Evolutionary conservation across 2,797 vertebrate genomes (phyloP).

Genomic region (Parotocinclus haroldoi): DNA sequence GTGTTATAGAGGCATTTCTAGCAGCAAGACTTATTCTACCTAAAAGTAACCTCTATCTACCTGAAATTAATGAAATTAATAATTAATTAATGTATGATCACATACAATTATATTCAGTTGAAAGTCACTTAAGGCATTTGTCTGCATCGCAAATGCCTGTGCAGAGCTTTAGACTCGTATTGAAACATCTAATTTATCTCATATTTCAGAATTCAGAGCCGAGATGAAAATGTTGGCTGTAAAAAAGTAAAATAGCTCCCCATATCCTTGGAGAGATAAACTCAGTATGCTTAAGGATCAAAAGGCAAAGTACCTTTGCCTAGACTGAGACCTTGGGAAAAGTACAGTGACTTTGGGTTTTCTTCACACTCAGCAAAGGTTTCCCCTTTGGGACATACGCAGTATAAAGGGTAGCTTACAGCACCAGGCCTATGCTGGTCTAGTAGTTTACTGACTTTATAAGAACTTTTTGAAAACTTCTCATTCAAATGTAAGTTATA

Average conservation of each 20-base stretch:
- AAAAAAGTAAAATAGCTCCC: constrained; percentile 8
- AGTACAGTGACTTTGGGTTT: constrained; percentile 15
- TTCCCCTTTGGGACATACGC: background rate
- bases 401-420: constrained; percentile 1
- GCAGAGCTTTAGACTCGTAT: no score
- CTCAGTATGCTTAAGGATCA: constrained; percentile 11
- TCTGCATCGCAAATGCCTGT: no score
- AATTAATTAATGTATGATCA: no score
- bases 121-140: no score
- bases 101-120: no score
- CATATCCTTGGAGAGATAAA: constrained; percentile 8
- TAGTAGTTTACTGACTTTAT: constrained; percentile 17
- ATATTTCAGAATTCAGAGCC: no score
- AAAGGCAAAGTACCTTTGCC: background rate
- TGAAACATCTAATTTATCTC: no score
- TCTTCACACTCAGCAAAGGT: background rate
- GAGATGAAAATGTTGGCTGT: constrained; percentile 16
- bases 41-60: no score
- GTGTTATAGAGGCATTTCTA: no score
- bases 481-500: background rate
- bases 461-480: background rate
- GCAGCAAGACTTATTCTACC: no score
- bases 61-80: no score
- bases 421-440: background rate
- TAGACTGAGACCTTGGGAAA: constrained; percentile 20